Conservation (phyloP, 2,888 invertebrate genomes). For the Dioctria linearis region DNA sequence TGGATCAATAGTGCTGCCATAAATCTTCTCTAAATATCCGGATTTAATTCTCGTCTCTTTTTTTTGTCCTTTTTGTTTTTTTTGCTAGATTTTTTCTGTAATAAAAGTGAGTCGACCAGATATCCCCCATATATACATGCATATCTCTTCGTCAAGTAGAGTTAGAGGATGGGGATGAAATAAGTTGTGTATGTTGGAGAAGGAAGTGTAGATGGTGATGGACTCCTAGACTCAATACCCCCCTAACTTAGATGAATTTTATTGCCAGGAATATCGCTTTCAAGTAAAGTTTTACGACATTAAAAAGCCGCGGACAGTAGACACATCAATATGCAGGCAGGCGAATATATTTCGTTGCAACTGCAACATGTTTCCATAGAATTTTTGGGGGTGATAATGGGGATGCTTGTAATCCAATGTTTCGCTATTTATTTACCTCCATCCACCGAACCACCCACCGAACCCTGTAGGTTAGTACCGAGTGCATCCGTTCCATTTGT, state of each 20-base stretch:
- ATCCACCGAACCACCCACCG: neutral
- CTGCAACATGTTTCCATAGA: slow-evolving; percentile 22
- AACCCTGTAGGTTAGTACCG: neutral
- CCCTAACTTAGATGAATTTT: slow-evolving; percentile 26
- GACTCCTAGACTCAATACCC: neutral
- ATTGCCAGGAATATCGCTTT: slow-evolving; percentile 1
- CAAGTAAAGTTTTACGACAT: slow-evolving; percentile 26
- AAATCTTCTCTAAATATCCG: slow-evolving; percentile 53
- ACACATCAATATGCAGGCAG: slow-evolving; percentile 1
- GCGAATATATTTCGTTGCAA: neutral
- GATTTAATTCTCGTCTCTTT: slow-evolving; percentile 40
- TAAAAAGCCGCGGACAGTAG: slow-evolving; percentile 35
- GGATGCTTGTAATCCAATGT: neutral
- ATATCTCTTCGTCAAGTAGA: neutral
- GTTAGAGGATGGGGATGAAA: neutral
- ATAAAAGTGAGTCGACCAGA: neutral
- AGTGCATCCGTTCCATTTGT: slow-evolving; percentile 11
- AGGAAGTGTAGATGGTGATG: neutral
- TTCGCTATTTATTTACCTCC: neutral
- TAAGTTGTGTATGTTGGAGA: too few species aligned
- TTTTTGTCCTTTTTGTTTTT: neutral
- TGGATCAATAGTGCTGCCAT: slow-evolving; percentile 53
- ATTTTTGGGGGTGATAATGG: neutral
- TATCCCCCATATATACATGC: neutral
- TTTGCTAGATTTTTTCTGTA: neutral